Evolutionary conservation across 2,113 vertebrate species (phyloP).

Genomic region (Pachyramphus minor): DNA sequence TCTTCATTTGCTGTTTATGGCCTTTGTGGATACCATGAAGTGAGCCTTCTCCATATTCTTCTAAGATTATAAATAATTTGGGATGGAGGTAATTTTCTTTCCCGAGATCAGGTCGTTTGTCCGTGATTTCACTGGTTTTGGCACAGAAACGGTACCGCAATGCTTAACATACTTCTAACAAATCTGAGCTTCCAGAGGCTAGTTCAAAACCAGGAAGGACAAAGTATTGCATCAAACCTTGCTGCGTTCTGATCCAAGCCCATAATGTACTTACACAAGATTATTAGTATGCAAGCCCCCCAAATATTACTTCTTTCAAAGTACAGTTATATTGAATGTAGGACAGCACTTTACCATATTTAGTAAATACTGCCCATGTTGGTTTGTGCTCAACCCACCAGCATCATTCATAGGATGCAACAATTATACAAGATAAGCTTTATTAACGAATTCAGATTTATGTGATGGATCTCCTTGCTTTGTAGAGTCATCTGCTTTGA

Average conservation of each 20-base stretch:
- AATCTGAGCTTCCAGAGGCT: background rate
- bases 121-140: background rate
- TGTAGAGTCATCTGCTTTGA: slow-evolving; percentile 22
- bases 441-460: background rate
- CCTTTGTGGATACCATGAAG: background rate
- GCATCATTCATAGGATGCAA: background rate
- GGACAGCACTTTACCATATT: background rate
- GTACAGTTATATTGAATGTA: background rate
- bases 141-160: background rate
- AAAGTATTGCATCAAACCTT: background rate
- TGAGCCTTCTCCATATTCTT: background rate
- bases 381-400: background rate
- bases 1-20: background rate
- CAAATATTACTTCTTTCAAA: background rate
- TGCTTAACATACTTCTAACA: background rate
- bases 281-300: background rate
- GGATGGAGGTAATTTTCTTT: background rate
- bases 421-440: background rate
- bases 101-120: background rate
- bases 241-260: background rate
- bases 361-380: background rate
- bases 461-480: background rate
- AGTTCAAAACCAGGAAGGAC: background rate
- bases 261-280: background rate
- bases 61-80: background rate